A percentile compares a stretch with the other conserved stretches of the same genome.
These are phyloP conservation scores for Acanthornis magna DNA, from an alignment of 2,797 vertebrate species.

Conservation along the genomic window DNA sequence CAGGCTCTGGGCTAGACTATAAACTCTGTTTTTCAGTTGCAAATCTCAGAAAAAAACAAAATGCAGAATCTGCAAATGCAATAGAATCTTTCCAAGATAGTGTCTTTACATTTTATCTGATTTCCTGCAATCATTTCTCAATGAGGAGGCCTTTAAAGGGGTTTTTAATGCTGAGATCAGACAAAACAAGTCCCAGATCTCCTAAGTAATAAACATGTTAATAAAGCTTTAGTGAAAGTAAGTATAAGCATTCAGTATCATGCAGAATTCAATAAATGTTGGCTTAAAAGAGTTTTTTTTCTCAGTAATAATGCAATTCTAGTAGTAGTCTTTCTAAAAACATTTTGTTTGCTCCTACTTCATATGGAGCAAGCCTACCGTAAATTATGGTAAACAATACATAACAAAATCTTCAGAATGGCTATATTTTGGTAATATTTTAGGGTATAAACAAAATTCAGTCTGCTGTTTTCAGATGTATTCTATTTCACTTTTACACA, in stretches of 20 bases:
- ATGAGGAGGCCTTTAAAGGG: neutral
- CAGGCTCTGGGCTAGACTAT: neutral
- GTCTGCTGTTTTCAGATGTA: neutral
- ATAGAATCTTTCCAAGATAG: neutral
- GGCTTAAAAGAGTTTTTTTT: neutral
- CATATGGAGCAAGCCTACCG: neutral
- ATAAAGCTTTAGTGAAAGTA: neutral
- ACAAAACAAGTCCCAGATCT: neutral
- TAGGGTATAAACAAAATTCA: neutral
- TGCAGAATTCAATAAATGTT: neutral
- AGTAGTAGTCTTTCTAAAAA: neutral
- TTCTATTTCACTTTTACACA: neutral
- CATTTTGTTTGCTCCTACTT: neutral
- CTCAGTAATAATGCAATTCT: neutral
- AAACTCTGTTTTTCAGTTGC: neutral
- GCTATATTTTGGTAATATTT: neutral
- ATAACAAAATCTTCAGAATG: neutral
- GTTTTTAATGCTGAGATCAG: neutral
- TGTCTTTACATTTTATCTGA: neutral
- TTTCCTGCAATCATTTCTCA: neutral
- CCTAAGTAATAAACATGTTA: neutral
- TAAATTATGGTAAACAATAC: neutral
- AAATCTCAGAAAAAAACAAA: neutral
- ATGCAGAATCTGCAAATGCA: neutral
- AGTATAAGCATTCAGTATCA: neutral